Evolutionary conservation across 2,888 invertebrate genomes (phyloP).

Genomic region (Kryphioiulus occultus): DNA sequence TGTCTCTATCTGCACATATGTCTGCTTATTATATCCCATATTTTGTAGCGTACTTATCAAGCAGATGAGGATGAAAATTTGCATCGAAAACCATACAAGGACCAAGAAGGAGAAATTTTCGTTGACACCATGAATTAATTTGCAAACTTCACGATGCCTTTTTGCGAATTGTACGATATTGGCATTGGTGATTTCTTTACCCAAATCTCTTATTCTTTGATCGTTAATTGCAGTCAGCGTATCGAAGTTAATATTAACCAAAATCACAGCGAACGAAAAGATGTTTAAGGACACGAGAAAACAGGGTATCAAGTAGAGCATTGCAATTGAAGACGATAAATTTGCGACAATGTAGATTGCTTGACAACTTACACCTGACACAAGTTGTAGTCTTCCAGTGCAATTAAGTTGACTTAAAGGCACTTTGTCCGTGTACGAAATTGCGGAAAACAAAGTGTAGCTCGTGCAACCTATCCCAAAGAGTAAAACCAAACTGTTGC

Average conservation of each 20-base stretch:
- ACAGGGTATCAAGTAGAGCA: not conserved
- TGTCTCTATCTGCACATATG: not conserved
- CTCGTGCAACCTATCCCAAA: not conserved
- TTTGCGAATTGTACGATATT: not conserved
- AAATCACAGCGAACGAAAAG: not conserved
- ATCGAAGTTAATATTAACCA: not conserved
- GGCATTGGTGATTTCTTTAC: not conserved
- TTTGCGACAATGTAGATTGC: not conserved
- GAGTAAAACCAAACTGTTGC: not conserved
- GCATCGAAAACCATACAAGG: not conserved
- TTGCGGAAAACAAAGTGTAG: not conserved
- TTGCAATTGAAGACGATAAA: not conserved
- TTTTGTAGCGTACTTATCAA: not conserved
- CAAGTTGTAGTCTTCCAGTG: not conserved
- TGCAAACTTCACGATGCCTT: conserved; percentile 22
- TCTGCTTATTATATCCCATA: not conserved
- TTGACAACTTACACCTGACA: not conserved
- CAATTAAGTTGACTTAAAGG: not conserved
- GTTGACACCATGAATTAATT: conserved; percentile 2
- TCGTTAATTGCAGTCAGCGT: not conserved
- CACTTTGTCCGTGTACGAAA: not conserved
- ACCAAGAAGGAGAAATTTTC: not conserved
- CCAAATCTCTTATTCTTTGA: not conserved
- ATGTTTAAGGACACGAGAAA: not conserved
- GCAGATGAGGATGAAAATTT: not conserved